Evolutionary conservation across 1,140 invertebrate genomes (phyloP).

Genomic region (Nilaparvata lugens): DNA sequence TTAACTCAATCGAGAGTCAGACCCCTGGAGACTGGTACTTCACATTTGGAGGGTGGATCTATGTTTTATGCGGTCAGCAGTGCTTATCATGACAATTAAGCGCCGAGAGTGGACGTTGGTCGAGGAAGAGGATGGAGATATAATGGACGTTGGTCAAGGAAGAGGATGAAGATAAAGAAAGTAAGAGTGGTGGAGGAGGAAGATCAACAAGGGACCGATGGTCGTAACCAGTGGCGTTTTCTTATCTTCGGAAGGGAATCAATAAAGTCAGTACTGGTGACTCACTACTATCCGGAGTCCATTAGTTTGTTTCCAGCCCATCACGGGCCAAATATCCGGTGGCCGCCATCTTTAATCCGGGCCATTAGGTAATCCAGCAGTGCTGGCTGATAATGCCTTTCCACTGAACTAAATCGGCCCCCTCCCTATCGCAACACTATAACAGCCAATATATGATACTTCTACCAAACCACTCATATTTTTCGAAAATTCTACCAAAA

Average conservation of each 20-base stretch:
- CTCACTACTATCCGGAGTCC: neutral
- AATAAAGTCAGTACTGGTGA: neutral
- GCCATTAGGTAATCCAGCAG: neutral
- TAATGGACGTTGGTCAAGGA: too few species aligned
- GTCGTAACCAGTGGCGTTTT: neutral
- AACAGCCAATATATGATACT: neutral
- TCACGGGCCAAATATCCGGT: conserved; percentile 2
- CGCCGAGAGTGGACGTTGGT: neutral
- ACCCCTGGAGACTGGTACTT: too few species aligned
- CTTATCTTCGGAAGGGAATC: neutral
- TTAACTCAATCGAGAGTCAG: too few species aligned
- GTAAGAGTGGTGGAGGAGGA: too few species aligned
- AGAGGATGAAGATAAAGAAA: too few species aligned
- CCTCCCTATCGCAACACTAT: neutral
- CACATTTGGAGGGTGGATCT: too few species aligned
- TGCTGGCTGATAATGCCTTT: neutral
- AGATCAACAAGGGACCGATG: too few species aligned
- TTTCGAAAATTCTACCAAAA: too few species aligned
- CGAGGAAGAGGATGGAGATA: too few species aligned
- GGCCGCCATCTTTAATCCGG: conserved; percentile 3
- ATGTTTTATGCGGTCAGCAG: neutral
- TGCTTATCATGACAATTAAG: neutral
- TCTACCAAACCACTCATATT: too few species aligned
- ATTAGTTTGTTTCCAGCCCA: neutral
- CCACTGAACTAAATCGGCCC: neutral